phyloP scores from a whole-genome alignment of 1,140 invertebrate genomes.

The Drosophila mauritiana region DNA sequence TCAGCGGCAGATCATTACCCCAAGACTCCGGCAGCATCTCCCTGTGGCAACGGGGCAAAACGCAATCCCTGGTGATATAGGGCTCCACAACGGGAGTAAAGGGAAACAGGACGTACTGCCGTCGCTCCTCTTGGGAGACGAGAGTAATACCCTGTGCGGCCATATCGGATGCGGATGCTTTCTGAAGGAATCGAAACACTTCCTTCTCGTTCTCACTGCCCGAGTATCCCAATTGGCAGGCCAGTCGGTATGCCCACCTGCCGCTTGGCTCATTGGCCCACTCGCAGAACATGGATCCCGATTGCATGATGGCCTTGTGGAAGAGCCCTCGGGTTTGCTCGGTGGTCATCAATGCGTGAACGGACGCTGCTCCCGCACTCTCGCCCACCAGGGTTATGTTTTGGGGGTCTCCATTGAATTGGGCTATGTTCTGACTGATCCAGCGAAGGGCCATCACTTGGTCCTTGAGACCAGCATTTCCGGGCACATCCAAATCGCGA shows the following conservation, averaged over 20 bases:
- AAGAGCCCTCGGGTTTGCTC: conserved; percentile 85
- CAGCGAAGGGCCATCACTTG: conserved; percentile 85
- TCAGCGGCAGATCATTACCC: conserved; percentile 82
- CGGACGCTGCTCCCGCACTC: conserved; percentile 78
- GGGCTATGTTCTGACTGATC: conserved; percentile 74
- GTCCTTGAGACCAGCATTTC: conserved; percentile 84
- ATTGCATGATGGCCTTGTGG: conserved; percentile 87
- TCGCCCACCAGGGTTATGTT: conserved; percentile 80
- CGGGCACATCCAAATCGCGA: conserved; percentile 72
- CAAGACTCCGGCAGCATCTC: conserved; percentile 72
- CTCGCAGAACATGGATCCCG: conserved; percentile 85
- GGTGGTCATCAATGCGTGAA: conserved; percentile 63
- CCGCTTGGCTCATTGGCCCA: conserved; percentile 58
- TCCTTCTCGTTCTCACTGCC: conserved; percentile 77
- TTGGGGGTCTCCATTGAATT: conserved; percentile 79
- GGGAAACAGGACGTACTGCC: conserved; percentile 55
- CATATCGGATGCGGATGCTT: conserved; percentile 37
- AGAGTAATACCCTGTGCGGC: conserved; percentile 14
- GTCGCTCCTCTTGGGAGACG: conserved; percentile 35
- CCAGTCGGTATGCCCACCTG: conserved; percentile 56
- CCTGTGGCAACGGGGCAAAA: conserved; percentile 61
- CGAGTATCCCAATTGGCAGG: conserved; percentile 64
- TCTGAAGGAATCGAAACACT: conserved; percentile 80
- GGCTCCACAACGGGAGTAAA: conserved; percentile 84
- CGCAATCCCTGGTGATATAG: conserved; percentile 59